Percentiles rank a stretch among this genome's conserved stretches.
These are phyloP conservation scores for Strix aluco DNA, from an alignment of 2,113 vertebrate species.

Conservation along the genomic window DNA sequence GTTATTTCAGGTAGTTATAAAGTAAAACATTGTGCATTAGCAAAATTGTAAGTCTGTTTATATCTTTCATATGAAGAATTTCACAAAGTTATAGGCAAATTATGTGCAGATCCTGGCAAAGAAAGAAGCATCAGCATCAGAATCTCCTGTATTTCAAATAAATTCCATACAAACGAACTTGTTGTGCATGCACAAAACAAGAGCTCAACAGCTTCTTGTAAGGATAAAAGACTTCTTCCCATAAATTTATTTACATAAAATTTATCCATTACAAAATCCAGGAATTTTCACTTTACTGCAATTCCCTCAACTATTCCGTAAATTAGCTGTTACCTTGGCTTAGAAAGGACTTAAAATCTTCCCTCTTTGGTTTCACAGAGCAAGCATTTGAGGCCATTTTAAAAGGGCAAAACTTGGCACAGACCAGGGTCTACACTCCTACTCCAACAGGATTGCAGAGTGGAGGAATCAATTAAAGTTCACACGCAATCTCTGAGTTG, in stretches of 20 bases:
- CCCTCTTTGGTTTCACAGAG: not conserved
- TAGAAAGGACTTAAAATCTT: conserved; percentile 13
- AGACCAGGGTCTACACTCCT: not conserved
- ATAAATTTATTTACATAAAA: not conserved
- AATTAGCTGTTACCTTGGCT: not conserved
- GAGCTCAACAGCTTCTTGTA: not conserved
- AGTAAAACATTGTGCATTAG: not conserved
- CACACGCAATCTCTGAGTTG: not conserved
- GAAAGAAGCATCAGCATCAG: not conserved
- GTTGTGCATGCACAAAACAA: not conserved
- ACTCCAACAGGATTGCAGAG: not conserved
- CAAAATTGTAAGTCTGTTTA: not conserved
- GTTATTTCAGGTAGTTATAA: not conserved
- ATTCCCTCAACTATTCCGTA: not conserved
- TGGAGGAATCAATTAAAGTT: not conserved
- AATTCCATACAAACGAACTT: not conserved
- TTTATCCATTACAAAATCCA: not conserved
- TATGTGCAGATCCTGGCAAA: not conserved
- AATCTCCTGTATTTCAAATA: not conserved
- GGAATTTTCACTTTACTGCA: not conserved
- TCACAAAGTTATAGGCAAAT: not conserved
- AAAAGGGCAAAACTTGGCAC: not conserved
- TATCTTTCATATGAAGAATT: not conserved
- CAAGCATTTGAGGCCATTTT: not conserved
- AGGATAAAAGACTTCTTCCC: not conserved